A percentile compares a stretch with the other conserved stretches of the same genome.
phyloP scores from a whole-genome alignment of 1,140 invertebrate genomes.

The Meloidogyne chitwoodi region DNA sequence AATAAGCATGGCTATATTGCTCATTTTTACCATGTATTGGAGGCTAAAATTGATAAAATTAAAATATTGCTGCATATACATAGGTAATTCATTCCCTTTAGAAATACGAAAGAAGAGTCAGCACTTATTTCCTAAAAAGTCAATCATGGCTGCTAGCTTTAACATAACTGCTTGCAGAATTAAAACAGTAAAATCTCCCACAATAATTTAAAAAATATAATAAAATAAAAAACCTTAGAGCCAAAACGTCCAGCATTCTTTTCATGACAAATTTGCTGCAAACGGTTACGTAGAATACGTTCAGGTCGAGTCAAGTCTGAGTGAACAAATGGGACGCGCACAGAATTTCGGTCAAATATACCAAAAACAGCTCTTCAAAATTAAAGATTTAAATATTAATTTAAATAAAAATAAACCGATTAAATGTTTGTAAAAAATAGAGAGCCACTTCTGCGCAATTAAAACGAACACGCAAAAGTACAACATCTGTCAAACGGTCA shows the following conservation, averaged over 20 bases:
- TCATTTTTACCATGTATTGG: not conserved
- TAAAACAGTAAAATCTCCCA: too few relatives aligned
- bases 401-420: conserved; percentile 3
- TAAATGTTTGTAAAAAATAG: conserved; percentile 10
- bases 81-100: too few relatives aligned
- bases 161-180: too few relatives aligned
- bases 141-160: too few relatives aligned
- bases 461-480: conserved; percentile 15
- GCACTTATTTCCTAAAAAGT: too few relatives aligned
- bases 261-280: conserved; percentile 11
- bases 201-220: not conserved
- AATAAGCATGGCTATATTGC: not conserved
- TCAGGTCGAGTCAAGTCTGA: conserved; percentile 8
- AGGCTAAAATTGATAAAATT: not conserved
- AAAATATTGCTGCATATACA: too few relatives aligned
- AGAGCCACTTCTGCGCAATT: not conserved
- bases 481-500: conserved; percentile 6
- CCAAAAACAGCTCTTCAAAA: not conserved
- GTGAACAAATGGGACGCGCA: conserved; percentile 4
- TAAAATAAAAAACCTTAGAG: not conserved
- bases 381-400: not conserved
- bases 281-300: conserved; percentile 3
- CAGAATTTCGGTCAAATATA: conserved; percentile 4
- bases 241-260: conserved; percentile 10
- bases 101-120: too few relatives aligned